Base-by-base conservation (phyloP, 2,888 invertebrate species). In the Agonopterix heracliana region DNA sequence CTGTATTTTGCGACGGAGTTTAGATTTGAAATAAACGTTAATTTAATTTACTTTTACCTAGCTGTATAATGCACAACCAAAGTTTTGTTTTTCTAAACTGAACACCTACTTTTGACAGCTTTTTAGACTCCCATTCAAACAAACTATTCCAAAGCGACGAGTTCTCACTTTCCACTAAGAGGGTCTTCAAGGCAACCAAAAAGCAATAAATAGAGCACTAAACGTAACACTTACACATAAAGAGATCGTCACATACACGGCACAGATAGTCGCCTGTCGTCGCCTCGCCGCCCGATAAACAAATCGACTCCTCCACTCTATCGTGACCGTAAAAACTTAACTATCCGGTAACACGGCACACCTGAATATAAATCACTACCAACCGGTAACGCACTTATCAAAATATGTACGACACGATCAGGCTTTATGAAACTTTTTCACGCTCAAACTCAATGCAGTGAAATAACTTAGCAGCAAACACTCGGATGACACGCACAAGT, bases 291-390 rank as follows among this genome's bases (percentile, higher is more conserved):
- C 63, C 65, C 76, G 82, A 85, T 87, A 86, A 83, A 84, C 84
- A 81, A 82, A 81, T 81, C 80, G 75, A 70, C 69, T 74, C 69
- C 72, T 81, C 78, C 70, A 78, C 78, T 76, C 74, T 85, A 82
- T 85, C 83, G 75, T 74, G 81, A 72, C 75, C 71, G 71, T 86
- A 84, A 85, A 85, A 86, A 75, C 73, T 82, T 82, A 85, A 86
- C 82, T 85, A 85, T 86, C 81, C 72, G 73, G 75, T 70, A 71
- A 82, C 87, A 87, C 77, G 84, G 80, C 72, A 71, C 78, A 81
- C 80, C 77, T 78, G 73, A 74, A 78, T 80, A 76, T 82, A 86
- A 85, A 86, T 81, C 81, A 83, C 78, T 66, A 76, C 66, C 12
- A 69, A 76, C 74, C 67, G 61, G 73, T 76, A 78, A 71, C 65